Base-by-base conservation (phyloP, 2,888 invertebrate species). In the Portevinia maculata region DNA sequence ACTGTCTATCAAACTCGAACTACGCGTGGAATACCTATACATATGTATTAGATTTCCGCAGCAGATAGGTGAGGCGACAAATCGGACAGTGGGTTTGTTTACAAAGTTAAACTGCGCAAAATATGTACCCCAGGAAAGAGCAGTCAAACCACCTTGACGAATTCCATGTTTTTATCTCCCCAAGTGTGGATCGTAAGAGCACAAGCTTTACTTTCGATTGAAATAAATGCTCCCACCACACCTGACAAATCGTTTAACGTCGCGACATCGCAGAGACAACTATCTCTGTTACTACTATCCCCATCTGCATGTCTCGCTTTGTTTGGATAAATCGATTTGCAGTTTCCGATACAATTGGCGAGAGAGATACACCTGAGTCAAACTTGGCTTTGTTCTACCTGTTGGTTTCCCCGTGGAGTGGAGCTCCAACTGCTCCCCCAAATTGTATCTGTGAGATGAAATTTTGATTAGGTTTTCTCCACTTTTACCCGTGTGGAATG, bases 361-460 rank as follows among this genome's bases (percentile, higher is more conserved):
- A 13, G 13, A 65, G 39, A 55, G 48, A 39, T 48, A 44, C 11
- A 37, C 28, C 11, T 9, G 17, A 60, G 11, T 32, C 57, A 62
- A 78, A 55, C 62, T 71, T 9, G 50, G 76, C 76, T 76, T 67
- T 78, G 67, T 83, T 59, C 53, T 70, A 59, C 70, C 64, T 32
- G 41, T 52, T 67, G 50, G 46, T 15, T 41, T 46, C 7, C 60
- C 34, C 13, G 21, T 7, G 3, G 34, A 60, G 30, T 24, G 13
- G 19, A 67, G 75, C 75, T 70, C n/a, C n/a, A n/a, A 67, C 67
- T 70, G 62, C 55, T 57, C 44, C 69, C 65, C 48, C 13, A 60
- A 59, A 37, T 17, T 59, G 60, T 76, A 39, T 65, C 64, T 52
- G 59, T 50, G 60, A 71, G 83, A 83, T 83, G 83, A 65, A 67